Conservation (phyloP, 2,888 invertebrate genomes). For the Chouioia cunea region DNA sequence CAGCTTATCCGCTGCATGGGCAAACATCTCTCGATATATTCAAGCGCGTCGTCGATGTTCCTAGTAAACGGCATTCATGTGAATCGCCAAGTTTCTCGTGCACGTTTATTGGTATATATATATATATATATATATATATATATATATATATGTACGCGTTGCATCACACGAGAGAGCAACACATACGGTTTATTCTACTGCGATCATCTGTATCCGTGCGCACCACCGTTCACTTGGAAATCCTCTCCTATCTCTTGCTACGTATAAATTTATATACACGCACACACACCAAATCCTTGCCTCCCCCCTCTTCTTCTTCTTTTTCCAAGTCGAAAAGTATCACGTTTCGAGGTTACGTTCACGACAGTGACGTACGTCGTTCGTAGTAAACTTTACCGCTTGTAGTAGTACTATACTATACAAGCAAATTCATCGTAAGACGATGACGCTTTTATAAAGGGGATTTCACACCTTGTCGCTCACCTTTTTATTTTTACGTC, state of each 20-base stretch:
- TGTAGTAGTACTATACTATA: background rate
- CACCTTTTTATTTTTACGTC: background rate
- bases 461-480: constrained; percentile 21
- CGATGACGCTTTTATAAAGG: constrained; percentile 25
- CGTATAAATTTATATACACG: constrained; percentile 1
- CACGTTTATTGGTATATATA: background rate
- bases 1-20: constrained; percentile 11
- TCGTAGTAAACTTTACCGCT: constrained; percentile 37
- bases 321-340: constrained; percentile 28
- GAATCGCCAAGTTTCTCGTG: background rate
- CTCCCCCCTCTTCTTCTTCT: constrained; percentile 4
- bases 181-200: background rate
- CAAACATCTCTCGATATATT: constrained; percentile 30
- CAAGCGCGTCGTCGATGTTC: constrained; percentile 38
- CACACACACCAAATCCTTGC: background rate
- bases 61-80: constrained; percentile 12
- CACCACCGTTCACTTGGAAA: constrained; percentile 10
- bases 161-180: too few species aligned
- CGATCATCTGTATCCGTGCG: constrained; percentile 2
- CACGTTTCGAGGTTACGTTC: constrained; percentile 42
- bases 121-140: too few species aligned
- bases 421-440: constrained; percentile 13
- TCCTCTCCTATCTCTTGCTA: constrained; percentile 2
- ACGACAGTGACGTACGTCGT: constrained; percentile 18
- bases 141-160: background rate